These are phyloP conservation scores for Azemiops feae DNA, from an alignment of 2,113 vertebrate species.

Conservation along the genomic window DNA sequence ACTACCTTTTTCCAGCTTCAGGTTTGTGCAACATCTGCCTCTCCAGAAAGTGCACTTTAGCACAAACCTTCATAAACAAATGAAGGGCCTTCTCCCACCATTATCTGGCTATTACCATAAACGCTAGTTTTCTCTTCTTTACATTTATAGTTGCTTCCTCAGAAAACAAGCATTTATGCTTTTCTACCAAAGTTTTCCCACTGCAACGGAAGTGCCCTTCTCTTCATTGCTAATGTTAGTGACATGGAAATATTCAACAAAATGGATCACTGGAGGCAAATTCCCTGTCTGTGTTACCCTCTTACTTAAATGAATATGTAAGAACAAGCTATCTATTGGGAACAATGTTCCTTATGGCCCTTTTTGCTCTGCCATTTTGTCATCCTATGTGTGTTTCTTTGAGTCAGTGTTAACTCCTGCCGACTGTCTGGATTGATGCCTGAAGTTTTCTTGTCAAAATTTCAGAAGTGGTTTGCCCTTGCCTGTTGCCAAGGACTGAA, in stretches of 20 bases:
- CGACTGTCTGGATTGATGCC: background rate
- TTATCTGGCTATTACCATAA: background rate
- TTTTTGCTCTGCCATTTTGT: background rate
- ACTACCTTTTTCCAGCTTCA: background rate
- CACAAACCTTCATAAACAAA: background rate
- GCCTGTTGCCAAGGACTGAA: background rate
- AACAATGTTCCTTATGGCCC: background rate
- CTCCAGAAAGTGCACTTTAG: conserved; percentile 3
- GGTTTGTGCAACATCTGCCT: background rate
- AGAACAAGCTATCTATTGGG: conserved; percentile 20
- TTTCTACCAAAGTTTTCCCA: background rate
- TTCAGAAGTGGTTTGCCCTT: background rate
- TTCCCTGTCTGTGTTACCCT: background rate
- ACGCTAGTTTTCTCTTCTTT: background rate
- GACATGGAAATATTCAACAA: background rate
- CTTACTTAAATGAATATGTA: background rate
- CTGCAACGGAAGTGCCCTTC: background rate
- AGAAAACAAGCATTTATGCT: background rate
- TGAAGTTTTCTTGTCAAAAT: background rate
- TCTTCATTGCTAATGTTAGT: background rate
- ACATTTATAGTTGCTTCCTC: background rate
- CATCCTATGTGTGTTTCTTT: background rate
- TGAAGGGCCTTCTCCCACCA: background rate
- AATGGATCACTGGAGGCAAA: background rate
- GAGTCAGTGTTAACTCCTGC: background rate